Conservation (phyloP, 2,888 invertebrate genomes). For the Neria commutata region DNA sequence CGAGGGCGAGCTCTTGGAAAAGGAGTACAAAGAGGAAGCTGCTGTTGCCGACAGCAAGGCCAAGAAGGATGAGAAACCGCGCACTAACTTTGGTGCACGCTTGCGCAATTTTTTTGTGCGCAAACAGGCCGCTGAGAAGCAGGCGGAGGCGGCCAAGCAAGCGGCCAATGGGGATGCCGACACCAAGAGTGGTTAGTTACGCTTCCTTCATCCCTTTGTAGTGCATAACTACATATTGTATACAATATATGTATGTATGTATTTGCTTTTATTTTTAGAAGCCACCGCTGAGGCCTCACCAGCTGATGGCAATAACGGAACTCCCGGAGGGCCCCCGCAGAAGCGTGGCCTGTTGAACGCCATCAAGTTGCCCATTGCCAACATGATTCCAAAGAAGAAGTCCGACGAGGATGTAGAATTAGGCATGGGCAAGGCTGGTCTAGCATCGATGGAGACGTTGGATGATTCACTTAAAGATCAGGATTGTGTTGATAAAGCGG, state of each 20-base stretch:
- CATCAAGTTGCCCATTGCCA: constrained; percentile 70
- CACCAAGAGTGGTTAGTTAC: constrained; percentile 55
- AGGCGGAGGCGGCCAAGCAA: constrained; percentile 43
- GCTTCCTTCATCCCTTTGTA: too few relatives aligned
- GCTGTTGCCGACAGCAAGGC: constrained; percentile 26
- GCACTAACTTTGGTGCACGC: constrained; percentile 60
- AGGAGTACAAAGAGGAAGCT: constrained; percentile 58
- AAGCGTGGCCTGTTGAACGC: constrained; percentile 67
- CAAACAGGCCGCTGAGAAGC: constrained; percentile 59
- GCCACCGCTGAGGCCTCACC: constrained; percentile 52
- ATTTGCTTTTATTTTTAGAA: constrained; percentile 35
- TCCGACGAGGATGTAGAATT: constrained; percentile 65
- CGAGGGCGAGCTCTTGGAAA: constrained; percentile 63
- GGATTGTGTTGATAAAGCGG: constrained; percentile 65
- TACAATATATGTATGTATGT: background rate
- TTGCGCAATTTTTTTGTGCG: constrained; percentile 66
- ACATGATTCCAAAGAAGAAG: constrained; percentile 66
- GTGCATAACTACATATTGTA: background rate
- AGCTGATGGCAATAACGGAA: constrained; percentile 33
- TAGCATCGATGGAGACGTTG: constrained; percentile 82
- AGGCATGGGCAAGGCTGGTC: constrained; percentile 69
- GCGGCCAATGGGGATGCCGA: constrained; percentile 54
- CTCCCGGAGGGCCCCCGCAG: constrained; percentile 47
- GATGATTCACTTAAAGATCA: constrained; percentile 74
- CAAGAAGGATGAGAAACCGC: constrained; percentile 52